phyloP scores from a whole-genome alignment of 2,797 vertebrate species.

The Sebastes trivittatus region DNA sequence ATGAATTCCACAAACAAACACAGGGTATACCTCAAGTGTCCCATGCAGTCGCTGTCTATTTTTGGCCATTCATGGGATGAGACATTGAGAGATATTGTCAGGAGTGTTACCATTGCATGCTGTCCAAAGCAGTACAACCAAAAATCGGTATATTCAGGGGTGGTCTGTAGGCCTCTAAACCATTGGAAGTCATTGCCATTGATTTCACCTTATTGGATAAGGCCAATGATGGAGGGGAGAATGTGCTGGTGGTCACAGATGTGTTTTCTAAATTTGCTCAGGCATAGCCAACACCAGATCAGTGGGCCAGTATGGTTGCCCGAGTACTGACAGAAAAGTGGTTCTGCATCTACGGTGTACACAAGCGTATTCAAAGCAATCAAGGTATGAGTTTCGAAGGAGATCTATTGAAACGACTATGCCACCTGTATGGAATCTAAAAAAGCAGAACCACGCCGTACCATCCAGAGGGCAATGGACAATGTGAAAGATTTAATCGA shows the following conservation, averaged over 20 bases:
- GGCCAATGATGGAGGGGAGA: neutral
- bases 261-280: neutral
- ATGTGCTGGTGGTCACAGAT: neutral
- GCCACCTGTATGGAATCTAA: too few relatives aligned
- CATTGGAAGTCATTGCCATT: neutral
- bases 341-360: constrained; percentile 5
- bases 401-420: too few relatives aligned
- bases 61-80: neutral
- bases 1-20: too few relatives aligned
- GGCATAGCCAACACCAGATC: neutral
- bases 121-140: neutral
- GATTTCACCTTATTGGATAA: neutral
- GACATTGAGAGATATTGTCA: neutral
- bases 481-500: too few relatives aligned
- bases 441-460: too few relatives aligned
- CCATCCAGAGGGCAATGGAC: too few relatives aligned
- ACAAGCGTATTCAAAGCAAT: neutral
- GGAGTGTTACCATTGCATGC: neutral
- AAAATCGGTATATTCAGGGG: neutral
- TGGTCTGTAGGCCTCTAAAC: neutral
- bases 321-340: neutral
- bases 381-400: too few relatives aligned
- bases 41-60: neutral
- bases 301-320: neutral
- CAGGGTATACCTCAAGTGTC: too few relatives aligned